Conservation (phyloP, 2,888 invertebrate genomes). For the Charanyca ferruginea region DNA sequence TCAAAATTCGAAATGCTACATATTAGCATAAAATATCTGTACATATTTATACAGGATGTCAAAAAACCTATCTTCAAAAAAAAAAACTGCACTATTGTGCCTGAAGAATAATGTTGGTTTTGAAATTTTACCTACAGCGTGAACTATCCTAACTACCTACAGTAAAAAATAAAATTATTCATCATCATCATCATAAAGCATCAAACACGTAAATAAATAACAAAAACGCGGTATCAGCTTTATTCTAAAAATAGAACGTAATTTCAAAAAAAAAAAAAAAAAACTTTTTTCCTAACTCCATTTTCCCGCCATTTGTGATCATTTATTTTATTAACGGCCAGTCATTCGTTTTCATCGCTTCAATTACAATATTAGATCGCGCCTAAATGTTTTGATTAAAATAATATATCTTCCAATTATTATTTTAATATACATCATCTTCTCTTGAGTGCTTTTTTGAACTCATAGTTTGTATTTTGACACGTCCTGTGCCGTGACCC, state of each 20-base stretch:
- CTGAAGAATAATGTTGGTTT: too few species aligned
- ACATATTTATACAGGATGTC: too few species aligned
- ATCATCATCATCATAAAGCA: neutral
- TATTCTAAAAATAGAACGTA: slow-evolving; percentile 8
- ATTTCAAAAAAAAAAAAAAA: slow-evolving; percentile 35
- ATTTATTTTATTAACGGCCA: slow-evolving; percentile 39
- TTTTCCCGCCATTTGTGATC: slow-evolving; percentile 20
- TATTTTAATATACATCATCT: slow-evolving; percentile 10
- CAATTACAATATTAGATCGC: slow-evolving; percentile 20
- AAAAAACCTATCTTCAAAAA: too few species aligned
- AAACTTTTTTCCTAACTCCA: slow-evolving; percentile 20
- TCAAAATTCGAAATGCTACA: too few species aligned
- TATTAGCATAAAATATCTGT: too few species aligned
- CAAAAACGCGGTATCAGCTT: neutral
- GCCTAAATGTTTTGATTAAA: slow-evolving; percentile 9
- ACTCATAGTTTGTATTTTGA: too few species aligned
- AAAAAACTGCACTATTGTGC: too few species aligned
- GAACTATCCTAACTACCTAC: too few species aligned
- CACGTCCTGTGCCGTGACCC: too few species aligned
- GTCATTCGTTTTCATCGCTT: slow-evolving; percentile 29
- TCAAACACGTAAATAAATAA: neutral
- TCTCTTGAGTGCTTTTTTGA: neutral
- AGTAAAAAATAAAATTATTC: neutral
- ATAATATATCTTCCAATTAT: slow-evolving; percentile 10
- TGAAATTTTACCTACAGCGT: too few species aligned